These are phyloP conservation scores for Diuraphis noxia DNA, from an alignment of 1,140 invertebrate species.

Conservation along the genomic window DNA sequence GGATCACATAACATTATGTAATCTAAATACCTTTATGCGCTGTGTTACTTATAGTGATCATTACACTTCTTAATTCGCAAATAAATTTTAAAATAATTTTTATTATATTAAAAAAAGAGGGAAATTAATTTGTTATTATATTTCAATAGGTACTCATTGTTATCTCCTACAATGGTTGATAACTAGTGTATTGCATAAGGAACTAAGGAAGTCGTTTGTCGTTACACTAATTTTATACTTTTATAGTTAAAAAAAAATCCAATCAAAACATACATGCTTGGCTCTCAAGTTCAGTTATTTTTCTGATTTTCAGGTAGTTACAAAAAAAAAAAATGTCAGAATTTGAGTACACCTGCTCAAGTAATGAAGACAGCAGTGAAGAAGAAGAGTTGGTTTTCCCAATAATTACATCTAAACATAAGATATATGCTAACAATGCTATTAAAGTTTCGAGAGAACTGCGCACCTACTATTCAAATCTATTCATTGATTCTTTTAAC, in stretches of 20 bases:
- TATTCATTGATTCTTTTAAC: slow-evolving; percentile 4
- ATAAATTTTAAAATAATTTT: background rate
- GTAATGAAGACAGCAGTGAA: background rate
- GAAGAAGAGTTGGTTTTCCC: background rate
- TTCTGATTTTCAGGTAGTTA: background rate
- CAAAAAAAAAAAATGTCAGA: slow-evolving; percentile 26
- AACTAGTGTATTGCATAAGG: no score
- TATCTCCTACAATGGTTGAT: no score
- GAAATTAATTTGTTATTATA: no score
- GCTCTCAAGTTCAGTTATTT: background rate
- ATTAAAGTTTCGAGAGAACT: background rate
- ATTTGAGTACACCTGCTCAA: background rate
- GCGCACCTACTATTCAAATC: background rate
- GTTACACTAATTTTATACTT: background rate
- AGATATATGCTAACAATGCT: background rate
- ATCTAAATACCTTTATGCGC: background rate
- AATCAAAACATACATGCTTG: background rate
- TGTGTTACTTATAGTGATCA: background rate
- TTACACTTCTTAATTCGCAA: background rate
- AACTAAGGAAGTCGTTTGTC: no score
- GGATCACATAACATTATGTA: no score
- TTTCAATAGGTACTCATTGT: no score
- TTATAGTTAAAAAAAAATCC: background rate
- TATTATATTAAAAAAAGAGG: background rate
- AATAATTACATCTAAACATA: background rate